phyloP scores from a whole-genome alignment of 2,113 vertebrate genomes.

The Scomber scombrus region DNA sequence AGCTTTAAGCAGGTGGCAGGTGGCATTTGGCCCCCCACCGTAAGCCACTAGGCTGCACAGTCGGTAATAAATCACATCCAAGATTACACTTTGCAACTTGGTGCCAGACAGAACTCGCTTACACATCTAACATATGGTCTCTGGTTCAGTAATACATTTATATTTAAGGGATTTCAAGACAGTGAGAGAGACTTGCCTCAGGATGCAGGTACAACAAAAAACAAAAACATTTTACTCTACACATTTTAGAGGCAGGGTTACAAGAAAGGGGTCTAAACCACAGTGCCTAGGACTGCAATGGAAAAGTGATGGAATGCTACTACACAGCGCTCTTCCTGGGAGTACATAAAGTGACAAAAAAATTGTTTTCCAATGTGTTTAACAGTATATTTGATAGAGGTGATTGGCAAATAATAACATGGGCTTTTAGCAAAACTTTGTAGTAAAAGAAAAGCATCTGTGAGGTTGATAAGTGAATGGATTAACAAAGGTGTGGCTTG shows the following conservation, averaged over 20 bases:
- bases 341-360: not conserved
- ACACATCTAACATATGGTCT: conserved; percentile 39
- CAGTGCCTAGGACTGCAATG: not conserved
- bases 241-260: not conserved
- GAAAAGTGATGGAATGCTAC: not conserved
- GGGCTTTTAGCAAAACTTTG: not conserved
- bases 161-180: conserved; percentile 21
- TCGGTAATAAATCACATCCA: conserved; percentile 70
- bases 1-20: conserved; percentile 16
- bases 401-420: not conserved
- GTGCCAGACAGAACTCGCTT: conserved; percentile 65
- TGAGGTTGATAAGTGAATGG: conserved; percentile 1
- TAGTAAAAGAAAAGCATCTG: not conserved
- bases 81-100: conserved; percentile 68
- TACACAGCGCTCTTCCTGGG: not conserved
- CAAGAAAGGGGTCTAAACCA: not conserved
- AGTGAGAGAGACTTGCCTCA: conserved; percentile 4
- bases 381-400: not conserved
- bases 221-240: not conserved
- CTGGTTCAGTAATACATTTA: conserved; percentile 31
- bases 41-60: conserved; percentile 20
- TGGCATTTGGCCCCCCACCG: conserved; percentile 16
- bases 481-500: conserved; percentile 13
- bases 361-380: not conserved
- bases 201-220: not conserved